Base-by-base conservation (phyloP, 2,888 invertebrate genomes). In the Lypha dubia region DNA sequence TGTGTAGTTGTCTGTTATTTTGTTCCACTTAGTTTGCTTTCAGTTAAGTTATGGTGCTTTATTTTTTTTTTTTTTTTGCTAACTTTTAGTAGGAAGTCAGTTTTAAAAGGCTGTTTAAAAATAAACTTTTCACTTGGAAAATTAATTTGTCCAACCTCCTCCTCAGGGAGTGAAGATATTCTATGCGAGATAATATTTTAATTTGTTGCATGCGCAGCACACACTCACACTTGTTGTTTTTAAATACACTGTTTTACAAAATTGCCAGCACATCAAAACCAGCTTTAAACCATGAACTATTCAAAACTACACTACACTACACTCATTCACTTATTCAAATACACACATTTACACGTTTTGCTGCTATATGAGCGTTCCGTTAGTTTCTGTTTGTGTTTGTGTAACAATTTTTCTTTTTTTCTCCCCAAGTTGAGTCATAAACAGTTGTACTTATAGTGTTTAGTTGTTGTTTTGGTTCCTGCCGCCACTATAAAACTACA, bases 381-480 rank as follows among this genome's bases (percentile, higher is more conserved):
- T 65, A 51, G 63, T 68, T 68, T 73, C 38, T 15, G 51, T 74
- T 74, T 41, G 41, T 53, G 24, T 44, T 63, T 62, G 28, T 38
- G 51, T n/a, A n/a, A n/a, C n/a, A n/a, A 32, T 71, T 17, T 28
- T 79, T 22, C 17, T 65, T 3, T 62, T 41, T 22, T 38, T 32
- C 22, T 28, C 24, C 20, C 20, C 32, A 17, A 65, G 58, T 82
- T 82, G 73, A 73, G 83, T 77, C 83, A 73, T 77, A 58, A 83
- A 83, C 83, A 81, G 81, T 75, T 53, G 20, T 68, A 68, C 68
- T 81, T 74, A 60, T 68, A 15, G 49, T 68, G 46, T 53, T 65
- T 9, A 49, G 49, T 41, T 62, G 41, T 24, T 65, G 41, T 51
- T 68, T 38, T 44, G 58, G 44, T 28, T 44, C 17, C 53, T 62